Evolutionary conservation across 2,113 vertebrate genomes (phyloP).

Genomic region (Morone saxatilis): DNA sequence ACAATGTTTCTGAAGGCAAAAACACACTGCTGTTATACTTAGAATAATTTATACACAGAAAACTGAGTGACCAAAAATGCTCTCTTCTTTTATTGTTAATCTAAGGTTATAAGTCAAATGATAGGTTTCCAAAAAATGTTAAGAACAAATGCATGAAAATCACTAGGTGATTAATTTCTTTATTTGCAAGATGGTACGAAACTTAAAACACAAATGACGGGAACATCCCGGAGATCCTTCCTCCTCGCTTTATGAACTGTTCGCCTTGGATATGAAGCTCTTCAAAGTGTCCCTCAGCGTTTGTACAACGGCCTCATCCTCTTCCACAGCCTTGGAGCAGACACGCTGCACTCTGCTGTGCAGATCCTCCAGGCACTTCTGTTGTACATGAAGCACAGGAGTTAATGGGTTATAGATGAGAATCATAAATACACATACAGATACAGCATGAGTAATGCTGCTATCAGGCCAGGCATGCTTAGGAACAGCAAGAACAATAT

Average conservation of each 20-base stretch:
- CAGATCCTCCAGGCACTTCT: conserved; percentile 79
- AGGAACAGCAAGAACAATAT: background rate
- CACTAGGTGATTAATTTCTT: no score
- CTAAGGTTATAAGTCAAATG: no score
- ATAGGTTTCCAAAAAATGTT: no score
- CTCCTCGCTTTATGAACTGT: conserved; percentile 24
- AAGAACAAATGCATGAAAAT: no score
- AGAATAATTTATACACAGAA: conserved; percentile 16
- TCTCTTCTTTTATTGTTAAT: background rate
- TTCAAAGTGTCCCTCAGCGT: conserved; percentile 69
- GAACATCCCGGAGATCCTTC: background rate
- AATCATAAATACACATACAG: background rate
- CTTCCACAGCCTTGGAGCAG: conserved; percentile 73
- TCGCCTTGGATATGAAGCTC: conserved; percentile 65
- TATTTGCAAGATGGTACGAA: no score
- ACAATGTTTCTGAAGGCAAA: background rate
- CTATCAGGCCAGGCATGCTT: background rate
- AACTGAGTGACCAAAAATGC: background rate
- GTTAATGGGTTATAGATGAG: background rate
- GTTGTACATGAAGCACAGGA: conserved; percentile 20
- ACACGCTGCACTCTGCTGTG: conserved; percentile 70
- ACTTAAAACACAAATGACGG: no score
- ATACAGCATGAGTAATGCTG: background rate
- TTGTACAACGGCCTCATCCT: conserved; percentile 70
- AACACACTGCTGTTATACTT: background rate